These are phyloP conservation scores for Capitulum mitella DNA, from an alignment of 2,888 invertebrate genomes.

Conservation along the genomic window DNA sequence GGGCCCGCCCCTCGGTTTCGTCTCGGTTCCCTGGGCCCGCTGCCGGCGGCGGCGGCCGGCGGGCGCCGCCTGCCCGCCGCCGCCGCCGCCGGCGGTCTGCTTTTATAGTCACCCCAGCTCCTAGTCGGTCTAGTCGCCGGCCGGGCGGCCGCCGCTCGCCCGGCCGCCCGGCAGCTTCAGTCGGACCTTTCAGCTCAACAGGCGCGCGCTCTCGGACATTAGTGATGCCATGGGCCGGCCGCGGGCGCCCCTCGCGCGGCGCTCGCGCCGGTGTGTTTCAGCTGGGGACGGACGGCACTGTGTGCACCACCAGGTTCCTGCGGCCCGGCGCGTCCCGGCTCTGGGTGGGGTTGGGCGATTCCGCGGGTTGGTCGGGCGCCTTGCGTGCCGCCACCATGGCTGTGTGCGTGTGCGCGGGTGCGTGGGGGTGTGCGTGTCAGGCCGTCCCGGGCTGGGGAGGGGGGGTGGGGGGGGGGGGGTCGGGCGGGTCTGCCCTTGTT, in stretches of 20 bases:
- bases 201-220: too few species aligned
- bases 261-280: too few species aligned
- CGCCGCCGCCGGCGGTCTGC: not conserved
- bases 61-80: not conserved
- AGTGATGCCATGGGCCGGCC: too few species aligned
- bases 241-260: too few species aligned
- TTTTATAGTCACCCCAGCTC: not conserved
- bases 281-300: too few species aligned
- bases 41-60: not conserved
- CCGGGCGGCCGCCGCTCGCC: not conserved
- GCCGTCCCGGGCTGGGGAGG: not conserved
- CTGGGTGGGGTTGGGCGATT: not conserved
- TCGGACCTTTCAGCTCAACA: too few species aligned
- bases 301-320: too few species aligned
- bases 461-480: not conserved
- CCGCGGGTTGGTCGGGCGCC: not conserved
- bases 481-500: not conserved
- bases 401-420: not conserved
- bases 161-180: not conserved
- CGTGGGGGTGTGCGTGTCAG: not conserved
- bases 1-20: too few species aligned
- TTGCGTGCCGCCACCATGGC: too few species aligned
- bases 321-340: too few species aligned
- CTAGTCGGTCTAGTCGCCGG: slow-evolving; percentile 16
- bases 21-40: too few species aligned